These are phyloP conservation scores for Alces alces DNA, from an alignment of 2,113 vertebrate species.

Conservation along the genomic window DNA sequence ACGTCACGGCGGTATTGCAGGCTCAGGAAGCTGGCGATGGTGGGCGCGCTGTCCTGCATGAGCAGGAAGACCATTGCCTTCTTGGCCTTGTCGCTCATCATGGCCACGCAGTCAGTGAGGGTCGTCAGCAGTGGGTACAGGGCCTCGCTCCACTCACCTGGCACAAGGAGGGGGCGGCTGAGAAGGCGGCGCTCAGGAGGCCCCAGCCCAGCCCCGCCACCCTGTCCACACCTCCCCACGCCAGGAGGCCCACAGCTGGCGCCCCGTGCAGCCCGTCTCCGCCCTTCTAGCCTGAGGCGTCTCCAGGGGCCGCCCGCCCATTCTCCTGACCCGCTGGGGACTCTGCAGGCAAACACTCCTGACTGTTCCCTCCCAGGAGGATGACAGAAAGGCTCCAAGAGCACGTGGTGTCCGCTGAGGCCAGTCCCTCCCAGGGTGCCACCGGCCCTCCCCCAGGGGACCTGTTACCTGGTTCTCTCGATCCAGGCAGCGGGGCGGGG, in stretches of 20 bases:
- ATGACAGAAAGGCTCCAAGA: not conserved
- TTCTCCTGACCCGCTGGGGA: not conserved
- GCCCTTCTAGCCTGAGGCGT: not conserved
- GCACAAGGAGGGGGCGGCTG: not conserved
- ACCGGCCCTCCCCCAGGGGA: rapidly evolving
- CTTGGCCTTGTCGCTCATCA: conserved; percentile 99
- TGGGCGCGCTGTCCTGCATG: conserved; percentile 97
- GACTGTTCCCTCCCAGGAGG: not conserved
- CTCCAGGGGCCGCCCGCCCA: not conserved
- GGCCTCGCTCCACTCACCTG: conserved; percentile 98
- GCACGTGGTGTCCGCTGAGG: too few species aligned
- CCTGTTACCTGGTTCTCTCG: not conserved
- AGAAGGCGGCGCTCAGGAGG: not conserved
- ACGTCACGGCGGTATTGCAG: conserved; percentile 97
- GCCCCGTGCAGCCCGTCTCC: not conserved
- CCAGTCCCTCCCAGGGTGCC: not conserved
- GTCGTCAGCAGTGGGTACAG: conserved; percentile 97
- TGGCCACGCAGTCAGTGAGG: conserved; percentile 94
- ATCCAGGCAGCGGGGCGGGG: not conserved
- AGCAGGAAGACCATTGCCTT: conserved; percentile 98
- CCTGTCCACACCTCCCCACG: not conserved
- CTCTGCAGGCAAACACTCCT: too few species aligned
- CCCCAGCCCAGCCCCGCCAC: not conserved
- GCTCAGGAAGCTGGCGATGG: conserved; percentile 91
- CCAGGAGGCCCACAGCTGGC: not conserved